A percentile compares a stretch with the other conserved stretches of the same genome.
Evolutionary conservation across 2,888 invertebrate species (phyloP).

Genomic region (Smittia sp.): DNA sequence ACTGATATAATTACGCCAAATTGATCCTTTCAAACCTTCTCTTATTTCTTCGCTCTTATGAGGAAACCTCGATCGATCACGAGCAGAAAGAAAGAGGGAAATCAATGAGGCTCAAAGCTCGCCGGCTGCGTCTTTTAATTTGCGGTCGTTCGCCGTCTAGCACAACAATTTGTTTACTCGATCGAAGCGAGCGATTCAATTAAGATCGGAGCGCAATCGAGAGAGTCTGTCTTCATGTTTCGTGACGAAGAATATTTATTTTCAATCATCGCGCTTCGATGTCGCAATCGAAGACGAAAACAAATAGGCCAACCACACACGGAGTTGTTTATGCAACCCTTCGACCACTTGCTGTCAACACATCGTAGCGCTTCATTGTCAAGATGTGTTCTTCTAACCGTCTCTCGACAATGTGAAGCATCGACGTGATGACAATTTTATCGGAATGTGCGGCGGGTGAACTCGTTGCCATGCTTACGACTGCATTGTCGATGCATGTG

Average conservation of each 20-base stretch:
- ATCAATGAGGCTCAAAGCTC: not conserved
- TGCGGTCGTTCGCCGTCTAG: not conserved
- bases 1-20: not conserved
- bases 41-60: not conserved
- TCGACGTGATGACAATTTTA: not conserved
- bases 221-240: too few species aligned
- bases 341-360: not conserved
- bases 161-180: not conserved
- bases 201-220: not conserved
- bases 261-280: too few species aligned
- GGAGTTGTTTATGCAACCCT: conserved; percentile 3
- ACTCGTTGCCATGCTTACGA: not conserved
- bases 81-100: too few species aligned
- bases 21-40: conserved; percentile 23
- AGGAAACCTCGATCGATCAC: too few species aligned
- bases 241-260: too few species aligned
- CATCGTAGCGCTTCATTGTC: not conserved
- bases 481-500: not conserved
- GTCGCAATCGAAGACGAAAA: too few species aligned
- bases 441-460: not conserved
- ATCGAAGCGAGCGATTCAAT: not conserved
- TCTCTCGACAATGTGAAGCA: not conserved
- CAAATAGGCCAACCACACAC: conserved; percentile 22
- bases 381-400: not conserved
- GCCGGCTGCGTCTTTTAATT: not conserved